Base-by-base conservation (phyloP, 2,888 invertebrate genomes). In the Thymelicus acteon region DNA sequence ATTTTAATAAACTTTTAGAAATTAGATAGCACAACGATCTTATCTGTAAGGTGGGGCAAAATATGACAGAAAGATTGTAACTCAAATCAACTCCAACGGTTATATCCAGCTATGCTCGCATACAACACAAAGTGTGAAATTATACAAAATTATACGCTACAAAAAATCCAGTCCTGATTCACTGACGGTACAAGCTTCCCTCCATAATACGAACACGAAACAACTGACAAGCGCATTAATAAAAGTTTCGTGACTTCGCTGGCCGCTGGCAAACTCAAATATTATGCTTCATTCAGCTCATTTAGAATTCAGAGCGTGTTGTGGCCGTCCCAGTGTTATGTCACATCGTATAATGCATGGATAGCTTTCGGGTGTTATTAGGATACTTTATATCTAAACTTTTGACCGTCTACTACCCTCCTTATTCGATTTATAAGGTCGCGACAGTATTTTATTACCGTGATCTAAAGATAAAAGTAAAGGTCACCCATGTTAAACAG, bases 221-320 rank as follows among this genome's bases (percentile, higher is more conserved):
- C 78, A 77, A 80, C 80, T 82, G 81, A 81, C 80, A 82, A 81
- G 80, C 79, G 77, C 78, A 83, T 83, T 81, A 78, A 80, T 84
- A 84, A 82, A 80, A 81, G 77, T 82, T 82, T 81, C 77, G 79
- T 79, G 79, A 77, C 76, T 47, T 48, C 39, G 39, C 77, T 77
- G 78, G 75, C 80, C 81, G 79, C 76, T 75, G 75, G 74, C 57
- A 72, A 81, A 80, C 79, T 84, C 82, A 83, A 82, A 86, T 84
- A 83, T 82, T 77, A 81, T 78, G 77, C 77, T 80, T 81, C 82
- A 80, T 82, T 80, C 81, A 80, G 79, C 82, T 86, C 86, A 86
- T 89, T 86, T 81, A 79, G 77, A 78, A 90, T 90, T 89, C 88
- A 78, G 80, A 77, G 78, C 87, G 82, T 84, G 86, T 80, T 76